phyloP scores from a whole-genome alignment of 2,888 invertebrate species.

The Chymomyza fuscimana region DNA sequence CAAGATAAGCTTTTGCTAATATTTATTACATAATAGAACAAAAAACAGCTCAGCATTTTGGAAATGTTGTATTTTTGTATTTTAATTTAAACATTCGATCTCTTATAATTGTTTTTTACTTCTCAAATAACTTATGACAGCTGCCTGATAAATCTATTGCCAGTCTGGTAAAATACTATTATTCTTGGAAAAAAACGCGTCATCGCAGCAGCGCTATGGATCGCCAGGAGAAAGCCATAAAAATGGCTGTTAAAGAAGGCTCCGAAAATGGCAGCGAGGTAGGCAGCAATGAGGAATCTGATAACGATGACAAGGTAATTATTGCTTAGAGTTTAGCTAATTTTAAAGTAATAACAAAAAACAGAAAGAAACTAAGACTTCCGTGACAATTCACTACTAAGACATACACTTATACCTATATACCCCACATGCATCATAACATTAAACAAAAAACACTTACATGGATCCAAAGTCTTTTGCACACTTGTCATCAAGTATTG shows the following conservation, averaged over 20 bases:
- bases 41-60: not conserved
- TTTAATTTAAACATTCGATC: too few relatives aligned
- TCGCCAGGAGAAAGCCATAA: constrained; percentile 83
- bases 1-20: too few relatives aligned
- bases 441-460: constrained; percentile 16
- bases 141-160: constrained; percentile 98
- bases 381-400: constrained; percentile 7
- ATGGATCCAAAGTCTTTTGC: not conserved
- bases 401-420: constrained; percentile 9
- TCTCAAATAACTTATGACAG: constrained; percentile 80
- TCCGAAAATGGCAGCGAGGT: constrained; percentile 92
- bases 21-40: too few relatives aligned
- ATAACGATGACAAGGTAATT: constrained; percentile 92
- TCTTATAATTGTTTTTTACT: not conserved
- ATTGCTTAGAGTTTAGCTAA: constrained; percentile 56
- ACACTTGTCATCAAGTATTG: not conserved
- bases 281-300: constrained; percentile 91
- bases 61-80: not conserved
- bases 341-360: constrained; percentile 1
- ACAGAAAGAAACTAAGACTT: constrained; percentile 26
- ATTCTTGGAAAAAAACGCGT: constrained; percentile 98
- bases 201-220: constrained; percentile 97
- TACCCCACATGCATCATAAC: constrained; percentile 7
- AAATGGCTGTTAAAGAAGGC: constrained; percentile 81
- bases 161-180: constrained; percentile 97